Base-by-base conservation (phyloP, 1,140 invertebrate genomes). In the Heterodera carotae region DNA sequence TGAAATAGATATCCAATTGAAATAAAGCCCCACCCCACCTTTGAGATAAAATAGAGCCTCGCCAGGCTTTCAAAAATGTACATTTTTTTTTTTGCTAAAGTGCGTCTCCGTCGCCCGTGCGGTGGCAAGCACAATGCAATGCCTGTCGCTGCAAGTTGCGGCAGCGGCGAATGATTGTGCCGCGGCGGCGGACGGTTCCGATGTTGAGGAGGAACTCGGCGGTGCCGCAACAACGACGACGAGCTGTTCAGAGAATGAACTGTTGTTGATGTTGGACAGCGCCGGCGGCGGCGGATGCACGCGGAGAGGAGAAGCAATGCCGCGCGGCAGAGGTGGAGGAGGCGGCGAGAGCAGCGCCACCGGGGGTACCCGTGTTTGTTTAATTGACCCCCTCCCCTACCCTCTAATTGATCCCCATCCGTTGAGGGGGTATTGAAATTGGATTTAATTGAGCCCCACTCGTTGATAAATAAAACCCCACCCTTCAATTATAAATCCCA, bases 241-340 rank as follows among this genome's bases (percentile, higher is more conserved):
- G 4, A 74, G 71, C 33, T 74, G 71, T 60, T 74, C 71, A 12
- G 71, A 74, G n/a, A 74, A 74, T 62, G 71, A 74, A 62, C 25
- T 53, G 48, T 12, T 43, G 39, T 53, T 74, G 56, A 53, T 22
- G 18, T 53, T 74, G 56, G 71, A 74, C 27, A 66, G 33, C 22
- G 62, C 10, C 1, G 62, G 62, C 33, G 27, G 62, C 5, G 33
- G 62, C 62, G 27, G n/a, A 7, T 43, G 34, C 48, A 60, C 18
- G 27, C 15, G 25, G 33, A 25, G 31, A 27, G 0, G 25, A 48
- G n/a, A n/a, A n/a, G n/a, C n/a, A n/a, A n/a, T n/a, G n/a, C 53
- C 68, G 25, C 33, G 8, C 33, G 53, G 68, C 15, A 15, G 68
- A 18, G 7, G 25, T 27, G 5, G 18, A 1, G 8, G 43, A 56